These are phyloP conservation scores for Brenthis hecate DNA, from an alignment of 2,888 invertebrate genomes.

Conservation along the genomic window DNA sequence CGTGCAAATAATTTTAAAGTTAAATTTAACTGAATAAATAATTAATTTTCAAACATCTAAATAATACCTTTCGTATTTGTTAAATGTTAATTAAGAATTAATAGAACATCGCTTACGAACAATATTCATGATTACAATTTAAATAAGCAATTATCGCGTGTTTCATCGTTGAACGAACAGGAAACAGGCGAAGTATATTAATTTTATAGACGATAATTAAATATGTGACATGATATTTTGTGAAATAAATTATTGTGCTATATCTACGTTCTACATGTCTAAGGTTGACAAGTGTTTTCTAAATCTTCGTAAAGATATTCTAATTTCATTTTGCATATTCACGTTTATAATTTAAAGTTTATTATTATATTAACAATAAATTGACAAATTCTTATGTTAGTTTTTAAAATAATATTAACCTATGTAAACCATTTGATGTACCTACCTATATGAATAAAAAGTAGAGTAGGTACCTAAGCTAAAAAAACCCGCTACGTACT, in stretches of 20 bases:
- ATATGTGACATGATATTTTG: not conserved
- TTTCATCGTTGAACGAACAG: not conserved
- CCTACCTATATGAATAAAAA: too few species aligned
- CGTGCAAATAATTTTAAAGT: not conserved
- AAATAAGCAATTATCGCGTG: conserved; percentile 15
- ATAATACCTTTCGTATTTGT: conserved; percentile 1
- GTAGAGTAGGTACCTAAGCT: too few species aligned
- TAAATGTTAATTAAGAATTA: conserved; percentile 22
- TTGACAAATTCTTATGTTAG: too few species aligned
- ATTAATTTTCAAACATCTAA: conserved; percentile 7
- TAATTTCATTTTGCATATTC: too few species aligned
- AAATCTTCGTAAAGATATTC: not conserved
- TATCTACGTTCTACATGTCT: not conserved
- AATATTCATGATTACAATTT: conserved; percentile 9
- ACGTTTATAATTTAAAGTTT: too few species aligned
- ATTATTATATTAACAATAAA: too few species aligned
- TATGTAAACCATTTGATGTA: too few species aligned
- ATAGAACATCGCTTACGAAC: conserved; percentile 14
- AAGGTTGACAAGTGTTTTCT: not conserved
- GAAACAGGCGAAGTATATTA: conserved; percentile 6
- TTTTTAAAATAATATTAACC: too few species aligned
- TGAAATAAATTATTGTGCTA: not conserved
- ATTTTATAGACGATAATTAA: conserved; percentile 2
- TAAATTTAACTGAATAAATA: not conserved
- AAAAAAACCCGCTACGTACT: too few species aligned